Evolutionary conservation across 2,888 invertebrate species (phyloP).

Genomic region (Zygogramma bicolorata): DNA sequence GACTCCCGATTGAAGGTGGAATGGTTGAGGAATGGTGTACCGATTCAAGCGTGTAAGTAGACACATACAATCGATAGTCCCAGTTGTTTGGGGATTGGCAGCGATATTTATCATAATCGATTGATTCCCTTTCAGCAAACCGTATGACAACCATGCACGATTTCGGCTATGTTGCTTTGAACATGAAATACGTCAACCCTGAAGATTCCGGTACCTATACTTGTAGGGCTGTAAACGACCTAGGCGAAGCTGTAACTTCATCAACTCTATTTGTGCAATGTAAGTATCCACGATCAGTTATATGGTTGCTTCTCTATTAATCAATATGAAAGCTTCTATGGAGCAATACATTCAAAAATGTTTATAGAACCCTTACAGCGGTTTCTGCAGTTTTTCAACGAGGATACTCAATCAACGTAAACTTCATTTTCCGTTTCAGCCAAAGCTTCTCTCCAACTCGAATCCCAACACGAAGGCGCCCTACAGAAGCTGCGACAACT

Average conservation of each 20-base stretch:
- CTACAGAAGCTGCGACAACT: constrained; percentile 88
- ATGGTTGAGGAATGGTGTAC: constrained; percentile 93
- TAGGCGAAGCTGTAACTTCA: constrained; percentile 95
- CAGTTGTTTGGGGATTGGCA: no score
- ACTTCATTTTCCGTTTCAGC: no score
- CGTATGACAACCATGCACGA: constrained; percentile 95
- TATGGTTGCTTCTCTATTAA: no score
- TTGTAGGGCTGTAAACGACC: constrained; percentile 90
- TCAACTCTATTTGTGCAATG: constrained; percentile 91
- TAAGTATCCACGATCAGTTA: constrained; percentile 68
- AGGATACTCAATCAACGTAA: not conserved
- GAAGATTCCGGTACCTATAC: constrained; percentile 98
- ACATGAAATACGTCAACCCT: constrained; percentile 94
- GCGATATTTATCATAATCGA: not conserved
- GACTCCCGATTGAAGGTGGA: constrained; percentile 93
- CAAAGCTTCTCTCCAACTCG: constrained; percentile 88
- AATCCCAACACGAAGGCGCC: constrained; percentile 90
- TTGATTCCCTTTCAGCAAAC: constrained; percentile 73
- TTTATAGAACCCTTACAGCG: no score
- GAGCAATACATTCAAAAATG: no score
- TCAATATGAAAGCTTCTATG: no score
- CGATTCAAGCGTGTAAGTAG: constrained; percentile 86
- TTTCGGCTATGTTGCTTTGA: constrained; percentile 96
- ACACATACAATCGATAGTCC: no score
- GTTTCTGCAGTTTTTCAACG: no score